Percentiles rank a stretch among this genome's conserved stretches.
Evolutionary conservation across 2,797 vertebrate species (phyloP).

Genomic region (Ibycter americanus): DNA sequence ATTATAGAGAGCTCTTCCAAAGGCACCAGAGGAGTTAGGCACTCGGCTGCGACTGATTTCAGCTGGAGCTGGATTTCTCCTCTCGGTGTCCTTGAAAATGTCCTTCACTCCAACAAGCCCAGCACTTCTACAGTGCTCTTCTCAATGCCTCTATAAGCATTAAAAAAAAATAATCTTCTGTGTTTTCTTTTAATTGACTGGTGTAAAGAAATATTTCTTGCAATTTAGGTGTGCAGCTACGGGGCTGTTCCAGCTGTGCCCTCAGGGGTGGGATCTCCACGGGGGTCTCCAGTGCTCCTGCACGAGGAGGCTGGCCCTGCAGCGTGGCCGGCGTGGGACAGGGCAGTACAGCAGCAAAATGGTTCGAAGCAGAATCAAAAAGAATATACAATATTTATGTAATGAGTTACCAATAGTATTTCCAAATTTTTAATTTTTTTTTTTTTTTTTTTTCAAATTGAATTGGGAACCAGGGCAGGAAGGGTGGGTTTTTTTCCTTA

Average conservation of each 20-base stretch:
- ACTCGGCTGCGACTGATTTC: not conserved
- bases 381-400: slow-evolving; percentile 33
- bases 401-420: slow-evolving; percentile 51
- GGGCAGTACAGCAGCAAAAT: slow-evolving; percentile 74
- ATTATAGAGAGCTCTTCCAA: slow-evolving; percentile 3
- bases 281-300: not conserved
- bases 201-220: not conserved
- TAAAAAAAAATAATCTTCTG: not conserved
- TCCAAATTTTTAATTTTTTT: slow-evolving; percentile 16
- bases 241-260: accelerated
- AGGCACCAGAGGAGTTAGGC: slow-evolving; percentile 22
- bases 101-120: slow-evolving; percentile 5
- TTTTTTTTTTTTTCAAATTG: not conserved
- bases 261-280: not conserved
- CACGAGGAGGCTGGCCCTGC: not conserved
- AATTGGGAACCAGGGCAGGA: slow-evolving; percentile 35
- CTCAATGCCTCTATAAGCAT: not conserved
- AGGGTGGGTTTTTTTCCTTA: slow-evolving; percentile 50
- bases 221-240: not conserved
- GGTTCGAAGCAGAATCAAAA: slow-evolving; percentile 69
- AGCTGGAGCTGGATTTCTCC: not conserved
- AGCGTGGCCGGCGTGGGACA: not conserved
- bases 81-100: slow-evolving; percentile 22
- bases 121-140: not conserved
- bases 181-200: not conserved